phyloP scores from a whole-genome alignment of 1,140 invertebrate genomes.

The Papilio aristodemus region DNA sequence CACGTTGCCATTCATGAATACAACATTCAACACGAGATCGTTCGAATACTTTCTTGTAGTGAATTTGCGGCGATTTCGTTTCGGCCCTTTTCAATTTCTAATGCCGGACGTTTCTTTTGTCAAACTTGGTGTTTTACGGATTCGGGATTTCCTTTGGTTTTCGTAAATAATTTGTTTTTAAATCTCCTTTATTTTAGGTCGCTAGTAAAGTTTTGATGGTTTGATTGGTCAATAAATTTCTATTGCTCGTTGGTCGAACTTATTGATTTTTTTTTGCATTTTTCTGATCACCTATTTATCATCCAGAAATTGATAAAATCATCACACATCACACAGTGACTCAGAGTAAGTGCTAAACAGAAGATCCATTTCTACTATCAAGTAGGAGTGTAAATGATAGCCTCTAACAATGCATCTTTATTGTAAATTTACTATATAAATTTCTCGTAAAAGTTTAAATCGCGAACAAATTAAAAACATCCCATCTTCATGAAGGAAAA shows the following conservation, averaged over 20 bases:
- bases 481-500: not conserved
- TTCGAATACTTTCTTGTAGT: conserved; percentile 43
- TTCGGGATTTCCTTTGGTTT: conserved; percentile 18
- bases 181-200: conserved; percentile 11
- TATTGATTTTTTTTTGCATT: not conserved
- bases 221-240: not conserved
- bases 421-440: not conserved
- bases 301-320: too few relatives aligned
- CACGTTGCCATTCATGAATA: conserved; percentile 50
- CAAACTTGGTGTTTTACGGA: conserved; percentile 15
- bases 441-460: not conserved
- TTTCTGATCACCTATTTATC: too few relatives aligned
- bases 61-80: conserved; percentile 48
- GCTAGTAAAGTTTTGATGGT: not conserved
- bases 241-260: not conserved
- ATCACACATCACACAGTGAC: too few relatives aligned
- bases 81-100: conserved; percentile 42
- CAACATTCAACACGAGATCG: conserved; percentile 47
- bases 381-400: too few relatives aligned
- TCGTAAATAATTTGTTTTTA: conserved; percentile 27
- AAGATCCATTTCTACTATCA: too few relatives aligned
- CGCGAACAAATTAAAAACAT: not conserved
- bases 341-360: too few relatives aligned
- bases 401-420: not conserved
- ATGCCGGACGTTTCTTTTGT: conserved; percentile 33